These are phyloP conservation scores for Drosophila diplacantha DNA, from an alignment of 2,888 invertebrate genomes.

Conservation along the genomic window DNA sequence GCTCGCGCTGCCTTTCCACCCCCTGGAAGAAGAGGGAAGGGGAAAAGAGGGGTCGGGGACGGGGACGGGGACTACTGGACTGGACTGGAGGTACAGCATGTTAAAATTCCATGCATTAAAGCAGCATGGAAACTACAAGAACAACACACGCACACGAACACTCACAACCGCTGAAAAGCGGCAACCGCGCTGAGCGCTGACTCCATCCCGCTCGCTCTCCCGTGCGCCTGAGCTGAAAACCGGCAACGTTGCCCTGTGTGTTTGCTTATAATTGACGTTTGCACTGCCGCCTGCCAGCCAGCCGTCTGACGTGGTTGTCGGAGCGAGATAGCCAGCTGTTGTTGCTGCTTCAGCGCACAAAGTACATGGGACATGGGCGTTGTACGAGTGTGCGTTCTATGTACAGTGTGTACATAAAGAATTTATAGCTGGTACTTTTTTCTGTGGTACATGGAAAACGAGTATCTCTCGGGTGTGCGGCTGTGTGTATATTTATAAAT, in stretches of 20 bases:
- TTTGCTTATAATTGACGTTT: constrained; percentile 72
- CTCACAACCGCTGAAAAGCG: constrained; percentile 50
- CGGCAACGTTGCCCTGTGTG: constrained; percentile 56
- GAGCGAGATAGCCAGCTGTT: constrained; percentile 56
- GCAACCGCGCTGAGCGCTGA: constrained; percentile 50
- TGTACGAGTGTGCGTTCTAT: constrained; percentile 45
- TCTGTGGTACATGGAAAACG: constrained; percentile 56
- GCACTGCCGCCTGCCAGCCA: constrained; percentile 49
- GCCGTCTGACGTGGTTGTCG: constrained; percentile 68
- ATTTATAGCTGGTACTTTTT: constrained; percentile 66
- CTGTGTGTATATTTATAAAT: constrained; percentile 65
- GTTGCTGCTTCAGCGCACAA: constrained; percentile 70
- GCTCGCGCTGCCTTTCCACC: neutral
- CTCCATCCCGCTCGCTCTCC: constrained; percentile 12
- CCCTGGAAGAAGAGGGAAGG: constrained; percentile 10
- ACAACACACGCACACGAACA: constrained; percentile 54
- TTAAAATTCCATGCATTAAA: constrained; percentile 64
- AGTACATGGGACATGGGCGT: constrained; percentile 23
- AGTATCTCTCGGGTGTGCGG: constrained; percentile 54
- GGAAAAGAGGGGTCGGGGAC: neutral
- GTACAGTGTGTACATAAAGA: constrained; percentile 65
- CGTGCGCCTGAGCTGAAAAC: constrained; percentile 39
- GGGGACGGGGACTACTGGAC: constrained; percentile 17
- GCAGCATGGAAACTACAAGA: constrained; percentile 67
- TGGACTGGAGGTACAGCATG: constrained; percentile 50